Evolutionary conservation across 1,140 invertebrate genomes (phyloP), one percentile per base, ranked within the genome.

Genomic region (Drosophila lacteicornis): DNA sequence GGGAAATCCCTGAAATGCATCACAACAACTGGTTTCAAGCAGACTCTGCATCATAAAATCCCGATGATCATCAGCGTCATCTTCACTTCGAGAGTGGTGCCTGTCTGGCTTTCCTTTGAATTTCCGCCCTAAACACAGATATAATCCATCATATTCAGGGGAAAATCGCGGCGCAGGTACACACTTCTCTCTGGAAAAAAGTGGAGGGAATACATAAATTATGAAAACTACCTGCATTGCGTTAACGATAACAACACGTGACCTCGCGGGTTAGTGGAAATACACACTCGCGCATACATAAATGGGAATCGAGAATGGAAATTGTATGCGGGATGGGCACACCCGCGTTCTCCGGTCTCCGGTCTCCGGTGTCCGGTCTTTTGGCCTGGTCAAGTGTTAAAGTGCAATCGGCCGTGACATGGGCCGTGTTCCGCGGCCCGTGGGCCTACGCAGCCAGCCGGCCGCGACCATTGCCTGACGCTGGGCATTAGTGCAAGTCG

Each of bases 361-460:
- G 30, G 27, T 66, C 27, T 67, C 15, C 53, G 19, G 67, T 73
- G 53, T 59, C 67, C 53, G 67, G 65, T 62, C 30, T 55, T 77
- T 59, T 66, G 60, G 53, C 46, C 84, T 84, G 84, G 85, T 81
- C 84, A 90, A 88, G 84, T 88, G 84, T 90, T 85, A 88, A 88
- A 90, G 78, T 84, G 84, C 84, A 88, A 90, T 88, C 77, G 85
- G 78, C 74, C 81, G 85, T 80, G 87, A 88, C 77, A 61, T 50
- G 67, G 78, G 66, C 67, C 55, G 75, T 56, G 62, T 56, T 42
- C 42, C 40, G 43, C 55, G 56, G 42, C 61, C 19, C 12, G 25
- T 42, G 56, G 51, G 65, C 70, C 79, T 61, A 78, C 74, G 68
- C 84, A 84, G 42, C 63, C 55, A 84, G 40, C 63, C 55, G 62